Evolutionary conservation across 2,797 vertebrate species (phyloP), one percentile per base, ranked within the genome.

Genomic region (Anabas testudineus): DNA sequence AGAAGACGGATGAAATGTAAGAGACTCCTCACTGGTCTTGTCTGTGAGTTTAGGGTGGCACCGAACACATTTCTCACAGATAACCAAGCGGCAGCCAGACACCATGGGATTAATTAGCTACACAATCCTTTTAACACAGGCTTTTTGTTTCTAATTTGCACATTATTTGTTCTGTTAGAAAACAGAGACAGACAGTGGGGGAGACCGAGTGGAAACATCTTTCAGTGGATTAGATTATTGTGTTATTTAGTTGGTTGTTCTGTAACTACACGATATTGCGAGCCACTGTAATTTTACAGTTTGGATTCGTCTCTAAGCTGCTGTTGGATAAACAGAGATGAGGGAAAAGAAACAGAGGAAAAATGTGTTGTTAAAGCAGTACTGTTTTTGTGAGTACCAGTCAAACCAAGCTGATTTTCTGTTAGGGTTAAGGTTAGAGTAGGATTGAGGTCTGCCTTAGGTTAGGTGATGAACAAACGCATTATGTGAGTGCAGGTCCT

Each of bases 51-150:
- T 21, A 54, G 28, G 67, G 60, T 28, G 30, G 47, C 64, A 48
- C 54, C 48, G 80, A 79, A 78, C 58, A 42, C 61, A 70, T 72
- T 76, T 48, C 67, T 76, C 49, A 77, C 47, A 61, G 54, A 77
- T 56, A 87, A 82, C 67, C n/a, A 42, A 47, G 55, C 76, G 81
- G 49, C 67, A 80, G 74, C 54, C 47, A 42, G 64, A 63, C 59
- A 72, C 56, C n/a, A 21, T 28, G 78, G 84, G 80, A 88, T 83
- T 85, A 85, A 92, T 92, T 90, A 89, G 69, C 61, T 21, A 68
- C 69, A 80, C 69, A 78, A 70, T 66, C 73, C 68, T 39, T 79
- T 76, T 48, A 76, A 81, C 14, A 13, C 46, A 19, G 51, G 22
- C 42, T 59, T 79, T 86, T 75, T 81, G 62, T 84, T 81, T 81